Conservation (phyloP, 2,888 invertebrate genomes). For the Diarsia mendica region DNA sequence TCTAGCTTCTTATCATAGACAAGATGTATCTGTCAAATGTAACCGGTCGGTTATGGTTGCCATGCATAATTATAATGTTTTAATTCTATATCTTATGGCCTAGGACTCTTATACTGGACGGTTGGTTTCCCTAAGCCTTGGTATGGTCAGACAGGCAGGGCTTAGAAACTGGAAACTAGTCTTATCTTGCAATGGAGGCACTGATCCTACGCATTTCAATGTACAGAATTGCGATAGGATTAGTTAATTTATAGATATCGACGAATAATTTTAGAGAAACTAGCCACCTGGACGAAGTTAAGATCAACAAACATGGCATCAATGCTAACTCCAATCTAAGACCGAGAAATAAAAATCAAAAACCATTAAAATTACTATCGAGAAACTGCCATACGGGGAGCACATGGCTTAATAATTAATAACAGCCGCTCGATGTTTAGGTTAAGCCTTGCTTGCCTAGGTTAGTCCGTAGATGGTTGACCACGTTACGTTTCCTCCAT, state of each 20-base stretch:
- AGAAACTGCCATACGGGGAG: no score
- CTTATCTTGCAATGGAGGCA: conserved; percentile 3
- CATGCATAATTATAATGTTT: conserved; percentile 35
- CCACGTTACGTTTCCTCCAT: no score
- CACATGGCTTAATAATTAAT: no score
- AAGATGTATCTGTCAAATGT: conserved; percentile 47
- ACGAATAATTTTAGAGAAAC: background rate
- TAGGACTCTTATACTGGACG: background rate
- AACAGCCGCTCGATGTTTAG: no score
- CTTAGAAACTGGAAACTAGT: conserved; percentile 1
- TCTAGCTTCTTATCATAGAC: conserved; percentile 44
- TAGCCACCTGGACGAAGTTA: background rate
- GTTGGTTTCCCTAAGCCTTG: conserved; percentile 12
- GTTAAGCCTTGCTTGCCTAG: no score
- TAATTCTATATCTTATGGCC: conserved; percentile 28
- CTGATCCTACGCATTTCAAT: conserved; percentile 11
- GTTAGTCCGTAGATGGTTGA: no score
- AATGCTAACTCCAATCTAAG: no score
- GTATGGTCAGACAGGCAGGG: conserved; percentile 1
- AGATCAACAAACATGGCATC: no score
- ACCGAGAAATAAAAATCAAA: no score
- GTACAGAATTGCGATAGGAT: background rate
- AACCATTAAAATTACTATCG: no score
- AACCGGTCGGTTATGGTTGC: conserved; percentile 17
- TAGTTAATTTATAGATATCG: background rate